Percentiles rank a stretch among this genome's conserved stretches.
Evolutionary conservation across 2,797 vertebrate species (phyloP).

Genomic region (Gorsachius magnificus): DNA sequence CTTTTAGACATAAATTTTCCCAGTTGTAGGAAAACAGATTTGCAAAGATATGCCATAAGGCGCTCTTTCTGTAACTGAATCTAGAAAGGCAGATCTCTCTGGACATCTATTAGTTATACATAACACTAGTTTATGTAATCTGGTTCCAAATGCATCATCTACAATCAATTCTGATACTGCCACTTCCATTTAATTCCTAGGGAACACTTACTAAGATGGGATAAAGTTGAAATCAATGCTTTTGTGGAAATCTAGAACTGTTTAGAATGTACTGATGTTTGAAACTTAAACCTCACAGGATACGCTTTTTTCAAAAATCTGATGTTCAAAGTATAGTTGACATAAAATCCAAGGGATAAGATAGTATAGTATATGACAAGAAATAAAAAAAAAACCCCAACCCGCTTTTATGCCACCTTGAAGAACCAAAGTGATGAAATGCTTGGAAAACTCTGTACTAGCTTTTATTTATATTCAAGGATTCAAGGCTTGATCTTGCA

Average conservation of each 20-base stretch:
- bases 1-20: background rate
- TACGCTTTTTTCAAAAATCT: background rate
- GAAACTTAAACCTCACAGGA: background rate
- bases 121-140: constrained; percentile 1
- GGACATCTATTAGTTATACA: constrained; percentile 23
- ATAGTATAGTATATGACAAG: background rate
- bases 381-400: background rate
- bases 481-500: background rate
- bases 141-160: constrained; percentile 7
- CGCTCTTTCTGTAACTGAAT: background rate
- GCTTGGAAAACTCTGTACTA: background rate
- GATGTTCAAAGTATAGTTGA: background rate
- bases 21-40: background rate
- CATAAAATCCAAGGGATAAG: background rate
- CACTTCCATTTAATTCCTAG: constrained; percentile 26
- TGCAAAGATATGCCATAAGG: background rate
- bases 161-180: background rate
- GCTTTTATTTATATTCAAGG: background rate
- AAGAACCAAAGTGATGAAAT: background rate
- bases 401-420: background rate
- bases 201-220: background rate
- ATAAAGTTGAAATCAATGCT: background rate
- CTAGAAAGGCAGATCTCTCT: background rate
- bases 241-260: background rate
- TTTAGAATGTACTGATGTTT: background rate